Base-by-base conservation (phyloP, 1,140 invertebrate species). In the Calephelis virginiensis region DNA sequence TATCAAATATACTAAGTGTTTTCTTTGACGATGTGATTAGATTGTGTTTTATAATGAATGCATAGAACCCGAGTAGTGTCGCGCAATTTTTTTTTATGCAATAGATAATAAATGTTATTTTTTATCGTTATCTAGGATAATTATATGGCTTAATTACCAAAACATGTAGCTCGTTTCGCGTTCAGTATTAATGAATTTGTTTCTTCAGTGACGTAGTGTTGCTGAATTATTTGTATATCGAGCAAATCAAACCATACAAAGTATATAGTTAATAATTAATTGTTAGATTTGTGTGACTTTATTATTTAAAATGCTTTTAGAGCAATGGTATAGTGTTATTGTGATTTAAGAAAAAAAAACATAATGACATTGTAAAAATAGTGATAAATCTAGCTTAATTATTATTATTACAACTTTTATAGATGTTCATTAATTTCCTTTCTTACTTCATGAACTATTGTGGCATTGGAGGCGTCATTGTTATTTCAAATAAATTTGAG, bases 341-440 rank as follows among this genome's bases (percentile, higher is more conserved):
- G 85, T 89, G 85, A 85, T 87, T 81, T 89, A 87, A 87, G 84
- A 74, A 73, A 71, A 76, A n/a, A 85, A 88, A 88, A 89, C 86
- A 91, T 89, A 89, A 89, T 91, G 89, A 89, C 89, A 89, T 90
- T 91, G 89, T 91, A 91, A 83, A 91, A 89, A 87, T 89, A 89
- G 85, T 89, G 81, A 85, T 89, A 89, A 91, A 84, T 80, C 86
- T 91, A 89, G 89, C 86, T 91, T 89, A 91, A 91, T 86, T 86
- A 88, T 85, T 77, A 89, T 89, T 89, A 91, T 89, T 89, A 89
- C 83, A 85, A 91, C 83, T 91, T 91, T 91, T 91, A 91, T 91
- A 91, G 89, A 91, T 91, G 89, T 91, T 91, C 89, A 87, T 89
- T 87, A 76, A 83, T 85, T 86, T 90, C 82, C 81, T 87, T 91